phyloP scores from a whole-genome alignment of 2,113 vertebrate genomes.

The Xyliphius kryptos region DNA sequence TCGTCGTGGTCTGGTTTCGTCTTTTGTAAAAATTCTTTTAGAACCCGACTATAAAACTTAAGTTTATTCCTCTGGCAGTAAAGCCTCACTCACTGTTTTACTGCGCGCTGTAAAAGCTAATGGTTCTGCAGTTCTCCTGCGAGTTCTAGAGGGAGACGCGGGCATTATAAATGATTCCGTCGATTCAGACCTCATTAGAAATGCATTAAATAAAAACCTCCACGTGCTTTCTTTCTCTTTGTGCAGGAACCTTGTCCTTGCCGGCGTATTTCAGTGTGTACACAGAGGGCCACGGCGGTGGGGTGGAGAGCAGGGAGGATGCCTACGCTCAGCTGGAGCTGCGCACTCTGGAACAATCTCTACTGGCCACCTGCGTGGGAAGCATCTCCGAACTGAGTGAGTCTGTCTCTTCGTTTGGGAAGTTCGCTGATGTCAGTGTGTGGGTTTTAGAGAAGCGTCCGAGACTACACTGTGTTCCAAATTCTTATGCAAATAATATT shows the following conservation, averaged over 20 bases:
- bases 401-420: no score
- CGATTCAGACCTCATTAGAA: no score
- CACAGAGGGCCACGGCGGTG: constrained; percentile 72
- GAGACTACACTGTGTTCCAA: no score
- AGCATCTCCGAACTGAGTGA: constrained; percentile 97
- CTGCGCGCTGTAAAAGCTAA: constrained; percentile 18
- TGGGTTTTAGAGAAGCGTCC: no score
- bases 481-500: no score
- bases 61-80: constrained; percentile 19
- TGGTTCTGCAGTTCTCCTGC: constrained; percentile 13
- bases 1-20: constrained; percentile 5
- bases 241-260: constrained; percentile 86
- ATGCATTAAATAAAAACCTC: background rate
- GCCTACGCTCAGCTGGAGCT: constrained; percentile 93
- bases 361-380: no score
- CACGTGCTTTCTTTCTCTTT: constrained; percentile 10
- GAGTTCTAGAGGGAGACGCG: no score
- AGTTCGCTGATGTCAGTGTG: no score
- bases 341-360: constrained; percentile 93
- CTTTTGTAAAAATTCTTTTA: background rate
- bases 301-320: constrained; percentile 76
- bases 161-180: no score
- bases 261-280: constrained; percentile 94
- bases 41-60: constrained; percentile 10
- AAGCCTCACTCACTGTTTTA: constrained; percentile 14